Evolutionary conservation across 1,140 invertebrate species (phyloP), one percentile per base, ranked within the genome.

Genomic region (Drosophila gunungcola): DNA sequence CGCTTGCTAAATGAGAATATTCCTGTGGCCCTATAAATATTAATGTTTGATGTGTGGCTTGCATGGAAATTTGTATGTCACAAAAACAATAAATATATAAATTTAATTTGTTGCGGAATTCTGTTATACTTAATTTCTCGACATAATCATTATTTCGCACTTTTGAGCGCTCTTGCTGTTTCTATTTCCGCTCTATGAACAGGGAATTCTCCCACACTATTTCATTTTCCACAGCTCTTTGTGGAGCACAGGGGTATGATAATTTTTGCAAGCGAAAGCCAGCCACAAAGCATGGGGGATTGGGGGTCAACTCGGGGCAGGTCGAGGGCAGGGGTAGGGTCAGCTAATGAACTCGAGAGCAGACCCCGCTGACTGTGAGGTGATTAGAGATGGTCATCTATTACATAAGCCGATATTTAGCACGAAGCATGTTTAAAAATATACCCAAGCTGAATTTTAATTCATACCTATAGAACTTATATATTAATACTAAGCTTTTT

Each of bases 141-240:
- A 32, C 32, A 60, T 29, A 61, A 38, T 60, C 16, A 56, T 48
- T 58, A 36, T 29, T 32, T 41, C 10, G 49, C 51, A 39, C 45
- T 46, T 46, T 13, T 48, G 41, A 21, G 32, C 36, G 36, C 54
- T 80, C 63, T 67, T 62, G 73, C 53, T 64, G 60, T 74, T 86
- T 78, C 73, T 55, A 76, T 79, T 86, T 86, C 79, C 83, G 79
- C 36, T 78, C 67, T 68, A 48, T 52, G 73, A 12, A 13, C 61
- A 32, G 46, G 32, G 46, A 42, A 57, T 51, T 53, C 32, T 45
- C 46, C 38, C 60, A 63, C 54, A 38, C 38, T 32, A 43, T 53
- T 39, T 21, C 62, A 46, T 34, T 39, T 45, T 60, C 57, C 38
- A 13, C 32, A 36, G 16, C 21, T 61, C 45, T 53, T 42, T 27